phyloP scores from a whole-genome alignment of 2,113 vertebrate species.

The Cnemophilus loriae region DNA sequence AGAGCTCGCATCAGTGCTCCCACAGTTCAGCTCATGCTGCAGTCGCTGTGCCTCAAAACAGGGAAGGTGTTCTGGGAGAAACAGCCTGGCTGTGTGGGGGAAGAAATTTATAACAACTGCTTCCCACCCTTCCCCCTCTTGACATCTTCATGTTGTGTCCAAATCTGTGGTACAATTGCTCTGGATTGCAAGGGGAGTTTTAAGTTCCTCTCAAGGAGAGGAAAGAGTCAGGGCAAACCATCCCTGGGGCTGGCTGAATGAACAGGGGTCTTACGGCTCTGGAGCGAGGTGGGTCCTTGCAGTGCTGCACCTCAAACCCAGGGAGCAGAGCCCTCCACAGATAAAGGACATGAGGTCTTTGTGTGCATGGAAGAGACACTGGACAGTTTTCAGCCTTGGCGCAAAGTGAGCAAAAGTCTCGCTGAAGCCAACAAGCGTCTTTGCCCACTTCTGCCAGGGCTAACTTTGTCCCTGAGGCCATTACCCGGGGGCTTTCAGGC shows the following conservation, averaged over 20 bases:
- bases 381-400: not conserved
- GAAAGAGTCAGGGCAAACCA: not conserved
- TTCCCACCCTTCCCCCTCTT: not conserved
- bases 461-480: conserved; percentile 29
- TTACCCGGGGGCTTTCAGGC: conserved; percentile 18
- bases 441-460: conserved; percentile 42
- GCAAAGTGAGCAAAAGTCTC: not conserved
- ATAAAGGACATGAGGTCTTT: not conserved
- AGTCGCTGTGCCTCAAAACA: not conserved
- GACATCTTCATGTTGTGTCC: not conserved
- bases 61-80: not conserved
- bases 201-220: not conserved
- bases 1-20: not conserved
- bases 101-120: not conserved
- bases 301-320: not conserved
- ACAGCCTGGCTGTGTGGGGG: not conserved
- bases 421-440: not conserved
- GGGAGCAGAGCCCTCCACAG: not conserved
- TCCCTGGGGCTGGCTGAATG: accelerated
- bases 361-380: not conserved
- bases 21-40: not conserved
- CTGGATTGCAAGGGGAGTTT: not conserved
- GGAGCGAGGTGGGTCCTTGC: not conserved
- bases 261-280: accelerated
- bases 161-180: not conserved